phyloP scores from a whole-genome alignment of 1,140 invertebrate genomes.

The Andricus grossulariae region DNA sequence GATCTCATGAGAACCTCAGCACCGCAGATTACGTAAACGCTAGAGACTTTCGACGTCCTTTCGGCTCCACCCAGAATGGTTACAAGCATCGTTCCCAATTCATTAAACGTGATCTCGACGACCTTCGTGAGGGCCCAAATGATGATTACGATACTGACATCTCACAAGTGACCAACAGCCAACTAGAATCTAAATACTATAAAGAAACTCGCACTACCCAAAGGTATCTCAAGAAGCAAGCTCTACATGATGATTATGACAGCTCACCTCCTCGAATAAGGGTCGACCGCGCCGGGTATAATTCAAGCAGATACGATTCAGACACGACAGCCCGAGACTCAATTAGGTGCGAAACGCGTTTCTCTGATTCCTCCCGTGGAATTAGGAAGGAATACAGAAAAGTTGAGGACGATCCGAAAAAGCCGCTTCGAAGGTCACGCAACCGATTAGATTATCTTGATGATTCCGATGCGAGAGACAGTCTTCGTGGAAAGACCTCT shows the following conservation, averaged over 20 bases:
- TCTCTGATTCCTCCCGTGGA: conserved; percentile 57
- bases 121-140: conserved; percentile 64
- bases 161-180: conserved; percentile 69
- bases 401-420: conserved; percentile 64
- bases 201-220: conserved; percentile 68
- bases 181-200: conserved; percentile 69
- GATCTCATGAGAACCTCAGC: conserved; percentile 70
- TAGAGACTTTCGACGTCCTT: conserved; percentile 51
- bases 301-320: conserved; percentile 69
- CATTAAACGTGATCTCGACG: conserved; percentile 60
- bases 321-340: conserved; percentile 70
- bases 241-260: conserved; percentile 68
- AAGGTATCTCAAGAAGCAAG: conserved; percentile 60
- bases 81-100: conserved; percentile 59
- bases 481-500: conserved; percentile 55
- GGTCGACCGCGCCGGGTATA: conserved; percentile 61
- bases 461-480: conserved; percentile 65
- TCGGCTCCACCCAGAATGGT: conserved; percentile 49
- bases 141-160: conserved; percentile 73
- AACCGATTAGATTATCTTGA: conserved; percentile 69
- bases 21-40: conserved; percentile 62
- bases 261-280: conserved; percentile 65
- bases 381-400: conserved; percentile 60
- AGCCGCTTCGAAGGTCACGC: conserved; percentile 63
- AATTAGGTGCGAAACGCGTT: conserved; percentile 57